These are phyloP conservation scores for Turnix velox DNA, from an alignment of 2,113 vertebrate genomes.

Conservation along the genomic window DNA sequence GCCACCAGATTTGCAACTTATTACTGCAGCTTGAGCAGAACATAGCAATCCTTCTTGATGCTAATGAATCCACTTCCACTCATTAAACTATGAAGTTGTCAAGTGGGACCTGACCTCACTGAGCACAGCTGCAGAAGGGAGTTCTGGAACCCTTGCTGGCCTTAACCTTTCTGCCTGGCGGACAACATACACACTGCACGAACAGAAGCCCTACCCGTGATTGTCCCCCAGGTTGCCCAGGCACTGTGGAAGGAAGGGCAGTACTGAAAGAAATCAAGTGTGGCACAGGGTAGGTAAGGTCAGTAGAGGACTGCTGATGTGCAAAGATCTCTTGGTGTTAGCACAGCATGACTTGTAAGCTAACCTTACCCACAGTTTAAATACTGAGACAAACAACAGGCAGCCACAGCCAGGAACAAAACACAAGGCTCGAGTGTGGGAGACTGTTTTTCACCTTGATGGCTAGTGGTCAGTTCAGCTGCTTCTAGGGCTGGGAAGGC, in stretches of 20 bases:
- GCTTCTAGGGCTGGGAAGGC: not conserved
- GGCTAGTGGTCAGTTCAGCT: not conserved
- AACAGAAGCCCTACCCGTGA: not conserved
- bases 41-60: not conserved
- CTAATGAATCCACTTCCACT: not conserved
- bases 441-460: fast-evolving
- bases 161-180: not conserved
- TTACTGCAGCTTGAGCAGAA: not conserved
- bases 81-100: not conserved
- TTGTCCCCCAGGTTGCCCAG: not conserved
- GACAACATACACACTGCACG: not conserved
- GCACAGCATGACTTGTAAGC: fast-evolving
- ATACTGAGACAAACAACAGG: not conserved
- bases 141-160: not conserved
- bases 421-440: fast-evolving
- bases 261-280: fast-evolving
- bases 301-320: not conserved
- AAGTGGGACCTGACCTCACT: not conserved
- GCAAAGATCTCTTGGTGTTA: not conserved
- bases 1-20: not conserved
- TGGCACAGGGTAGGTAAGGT: not conserved
- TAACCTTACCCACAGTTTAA: not conserved
- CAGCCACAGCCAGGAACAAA: fast-evolving
- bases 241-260: not conserved
- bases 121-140: not conserved